These are phyloP conservation scores for Geotrupes spiniger DNA, from an alignment of 2,888 invertebrate genomes.

Conservation along the genomic window DNA sequence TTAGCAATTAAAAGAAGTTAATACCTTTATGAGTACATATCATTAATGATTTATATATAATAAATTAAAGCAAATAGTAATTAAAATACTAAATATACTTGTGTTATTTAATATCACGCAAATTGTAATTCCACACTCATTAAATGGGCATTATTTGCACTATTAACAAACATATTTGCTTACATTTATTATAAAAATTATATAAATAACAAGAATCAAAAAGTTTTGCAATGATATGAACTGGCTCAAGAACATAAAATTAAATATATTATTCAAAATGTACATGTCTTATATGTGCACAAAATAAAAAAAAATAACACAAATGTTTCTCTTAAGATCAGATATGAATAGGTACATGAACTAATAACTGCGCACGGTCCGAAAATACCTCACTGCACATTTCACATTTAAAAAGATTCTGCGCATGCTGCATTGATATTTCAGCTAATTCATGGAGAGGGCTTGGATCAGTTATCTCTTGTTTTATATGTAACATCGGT, in stretches of 20 bases:
- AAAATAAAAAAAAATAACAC: constrained; percentile 7
- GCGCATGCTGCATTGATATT: constrained; percentile 51
- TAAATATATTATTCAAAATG: background rate
- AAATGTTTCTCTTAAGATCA: constrained; percentile 51
- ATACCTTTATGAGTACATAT: background rate
- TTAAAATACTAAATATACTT: no score
- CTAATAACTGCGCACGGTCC: constrained; percentile 67
- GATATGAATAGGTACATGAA: constrained; percentile 82
- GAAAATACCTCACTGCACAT: constrained; percentile 78
- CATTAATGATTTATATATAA: constrained; percentile 2
- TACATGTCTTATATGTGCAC: constrained; percentile 1
- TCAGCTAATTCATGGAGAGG: constrained; percentile 54
- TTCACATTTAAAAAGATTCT: constrained; percentile 68
- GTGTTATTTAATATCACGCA: no score
- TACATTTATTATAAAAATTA: constrained; percentile 1
- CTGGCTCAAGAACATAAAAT: constrained; percentile 7
- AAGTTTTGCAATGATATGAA: constrained; percentile 9
- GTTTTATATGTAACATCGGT: constrained; percentile 36
- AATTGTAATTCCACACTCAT: background rate
- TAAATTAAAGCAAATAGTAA: constrained; percentile 5
- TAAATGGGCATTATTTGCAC: background rate
- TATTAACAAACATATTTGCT: background rate
- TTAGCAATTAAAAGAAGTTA: no score
- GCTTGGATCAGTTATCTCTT: constrained; percentile 50
- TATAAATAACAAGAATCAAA: constrained; percentile 1